phyloP scores from a whole-genome alignment of 2,113 vertebrate species.

The Rutilus rutilus region DNA sequence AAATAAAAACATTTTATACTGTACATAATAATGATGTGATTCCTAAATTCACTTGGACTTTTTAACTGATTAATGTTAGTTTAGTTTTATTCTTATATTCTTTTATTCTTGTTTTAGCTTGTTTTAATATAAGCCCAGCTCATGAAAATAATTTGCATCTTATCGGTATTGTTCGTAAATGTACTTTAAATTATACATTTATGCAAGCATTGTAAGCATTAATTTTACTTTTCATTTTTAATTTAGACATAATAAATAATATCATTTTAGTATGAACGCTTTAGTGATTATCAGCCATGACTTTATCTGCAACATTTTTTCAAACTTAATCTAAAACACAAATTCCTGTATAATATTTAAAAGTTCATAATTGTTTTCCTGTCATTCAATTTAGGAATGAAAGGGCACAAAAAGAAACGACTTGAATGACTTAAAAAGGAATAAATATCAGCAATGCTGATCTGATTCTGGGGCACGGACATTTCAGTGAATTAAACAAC shows the following conservation, averaged over 20 bases:
- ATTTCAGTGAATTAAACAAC: slow-evolving; percentile 1
- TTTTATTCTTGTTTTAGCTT: neutral
- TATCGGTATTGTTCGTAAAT: neutral
- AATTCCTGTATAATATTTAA: neutral
- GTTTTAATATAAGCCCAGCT: neutral
- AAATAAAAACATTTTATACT: neutral
- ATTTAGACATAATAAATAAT: neutral
- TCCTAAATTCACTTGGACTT: neutral
- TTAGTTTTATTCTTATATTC: neutral
- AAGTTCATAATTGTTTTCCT: neutral
- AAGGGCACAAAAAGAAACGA: neutral
- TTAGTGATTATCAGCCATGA: neutral
- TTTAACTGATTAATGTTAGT: neutral
- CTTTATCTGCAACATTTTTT: neutral
- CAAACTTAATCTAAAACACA: neutral
- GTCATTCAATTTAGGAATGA: neutral
- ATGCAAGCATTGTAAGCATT: neutral
- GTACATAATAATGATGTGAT: neutral
- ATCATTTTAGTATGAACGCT: neutral
- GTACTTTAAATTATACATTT: neutral
- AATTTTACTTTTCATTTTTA: neutral
- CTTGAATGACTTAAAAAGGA: neutral
- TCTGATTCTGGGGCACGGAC: neutral
- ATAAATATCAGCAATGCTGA: neutral
- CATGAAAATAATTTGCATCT: neutral